A percentile compares a stretch with the other conserved stretches of the same genome.
phyloP scores from a whole-genome alignment of 1,140 invertebrate genomes.

The Drosophila rufa region DNA sequence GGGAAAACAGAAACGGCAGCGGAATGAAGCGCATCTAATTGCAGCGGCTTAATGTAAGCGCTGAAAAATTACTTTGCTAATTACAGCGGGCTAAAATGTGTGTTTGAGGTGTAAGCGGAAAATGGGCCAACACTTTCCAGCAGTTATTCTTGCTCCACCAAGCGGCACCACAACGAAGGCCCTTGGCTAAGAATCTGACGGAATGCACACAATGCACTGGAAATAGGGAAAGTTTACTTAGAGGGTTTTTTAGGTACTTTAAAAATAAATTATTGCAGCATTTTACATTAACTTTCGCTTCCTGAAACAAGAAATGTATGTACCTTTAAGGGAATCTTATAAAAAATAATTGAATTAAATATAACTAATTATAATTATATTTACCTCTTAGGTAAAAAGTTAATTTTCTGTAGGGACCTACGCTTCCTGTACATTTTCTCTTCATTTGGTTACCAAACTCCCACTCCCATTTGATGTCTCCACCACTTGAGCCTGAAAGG shows the following conservation, averaged over 20 bases:
- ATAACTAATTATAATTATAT: too few species aligned
- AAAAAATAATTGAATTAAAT: too few species aligned
- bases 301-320: too few species aligned
- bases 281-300: too few species aligned
- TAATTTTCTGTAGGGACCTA: background rate
- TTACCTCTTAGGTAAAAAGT: background rate
- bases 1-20: background rate
- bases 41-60: constrained; percentile 58
- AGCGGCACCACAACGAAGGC: constrained; percentile 43
- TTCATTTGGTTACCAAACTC: constrained; percentile 22
- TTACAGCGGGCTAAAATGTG: constrained; percentile 54
- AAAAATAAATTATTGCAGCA: too few species aligned
- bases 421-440: constrained; percentile 10
- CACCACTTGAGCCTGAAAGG: constrained; percentile 67
- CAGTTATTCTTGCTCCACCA: constrained; percentile 42
- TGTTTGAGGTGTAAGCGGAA: constrained; percentile 28
- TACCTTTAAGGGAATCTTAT: too few species aligned
- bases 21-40: constrained; percentile 32
- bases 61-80: constrained; percentile 77
- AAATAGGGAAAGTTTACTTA: too few species aligned
- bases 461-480: constrained; percentile 15
- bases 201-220: constrained; percentile 4
- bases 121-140: constrained; percentile 76
- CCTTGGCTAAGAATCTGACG: constrained; percentile 49
- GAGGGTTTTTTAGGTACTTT: background rate